Evolutionary conservation across 2,797 vertebrate species (phyloP), one percentile per base, ranked within the genome.

Genomic region (Enteromius radiatus): DNA sequence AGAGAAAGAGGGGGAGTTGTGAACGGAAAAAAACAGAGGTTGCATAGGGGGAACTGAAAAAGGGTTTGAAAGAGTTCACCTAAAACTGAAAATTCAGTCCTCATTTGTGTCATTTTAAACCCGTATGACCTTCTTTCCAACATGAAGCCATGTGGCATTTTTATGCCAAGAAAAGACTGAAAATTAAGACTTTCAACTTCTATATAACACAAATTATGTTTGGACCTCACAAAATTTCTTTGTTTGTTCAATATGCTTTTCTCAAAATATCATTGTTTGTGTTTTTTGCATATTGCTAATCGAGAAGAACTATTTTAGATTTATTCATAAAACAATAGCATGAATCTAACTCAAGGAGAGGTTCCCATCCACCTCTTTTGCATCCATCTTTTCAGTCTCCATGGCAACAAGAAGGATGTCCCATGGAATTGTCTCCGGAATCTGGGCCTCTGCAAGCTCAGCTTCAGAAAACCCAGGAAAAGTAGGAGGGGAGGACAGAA

Each of bases 1-100:
- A 84, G 69, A 86, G 67, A 77, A 69, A 75, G 67, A 83, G 73
- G 28, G 68, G 36, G 74, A 28, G 77, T 75, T 41, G 78, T 80
- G 70, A 36, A 21, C 28, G 79, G 54, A 64, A 81, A 74, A 82
- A 76, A 76, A 54, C 56, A 63, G 45, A 76, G 70, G 76, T 69
- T 49, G 61, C 47, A 14, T 49, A 14, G 8, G 52, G 71, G 41
- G 67, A 41, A 36, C 54, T 47, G 36, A 38, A 76, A 59, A 80
- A 74, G 70, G 63, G 75, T 45, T 71, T 64, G 52, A 70, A 75
- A 41, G 73, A 75, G 33, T 41, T 75, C 52, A 38, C 33, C 21
- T 17, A 23, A 56, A 75, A 38, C 49, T 5, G 0, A 26, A 38
- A 59, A 56, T 38, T 56, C 14, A 36, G 47, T 73, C 45, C 19